These are phyloP conservation scores for Tetrax tetrax DNA, from an alignment of 2,113 vertebrate species.

Conservation along the genomic window DNA sequence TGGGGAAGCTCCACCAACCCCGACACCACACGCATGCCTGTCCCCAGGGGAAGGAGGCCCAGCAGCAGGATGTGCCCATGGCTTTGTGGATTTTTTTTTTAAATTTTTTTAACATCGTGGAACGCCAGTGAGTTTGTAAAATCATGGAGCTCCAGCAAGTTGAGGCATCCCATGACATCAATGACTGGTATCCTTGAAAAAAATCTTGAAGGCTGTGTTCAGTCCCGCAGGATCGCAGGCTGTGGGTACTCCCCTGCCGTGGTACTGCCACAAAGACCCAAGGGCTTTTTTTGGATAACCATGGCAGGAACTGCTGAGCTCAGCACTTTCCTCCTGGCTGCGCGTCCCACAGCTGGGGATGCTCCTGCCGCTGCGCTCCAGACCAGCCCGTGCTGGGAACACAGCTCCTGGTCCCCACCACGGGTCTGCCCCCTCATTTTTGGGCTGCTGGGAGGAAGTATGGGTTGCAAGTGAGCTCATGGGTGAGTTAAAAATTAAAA, in stretches of 20 bases:
- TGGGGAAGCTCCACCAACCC: neutral
- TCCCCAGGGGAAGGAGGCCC: neutral
- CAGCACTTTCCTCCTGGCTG: neutral
- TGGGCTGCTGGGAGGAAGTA: neutral
- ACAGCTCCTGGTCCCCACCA: too few relatives aligned
- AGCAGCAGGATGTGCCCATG: accelerated
- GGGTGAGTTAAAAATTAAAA: neutral
- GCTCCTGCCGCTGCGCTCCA: neutral
- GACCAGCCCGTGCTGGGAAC: neutral
- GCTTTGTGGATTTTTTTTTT: neutral
- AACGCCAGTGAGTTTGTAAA: too few relatives aligned
- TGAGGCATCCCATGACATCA: neutral
- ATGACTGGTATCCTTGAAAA: neutral
- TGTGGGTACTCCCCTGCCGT: neutral
- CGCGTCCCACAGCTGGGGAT: accelerated
- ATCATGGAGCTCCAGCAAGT: neutral
- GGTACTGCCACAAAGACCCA: accelerated
- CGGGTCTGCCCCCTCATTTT: accelerated
- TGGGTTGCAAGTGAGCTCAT: accelerated
- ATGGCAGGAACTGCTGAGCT: neutral
- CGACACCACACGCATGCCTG: accelerated
- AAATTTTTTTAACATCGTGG: neutral
- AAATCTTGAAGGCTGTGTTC: neutral
- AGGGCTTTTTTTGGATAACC: neutral
- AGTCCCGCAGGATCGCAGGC: neutral